Conservation (phyloP, 2,888 invertebrate species). For the Cheilosia impressa region DNA sequence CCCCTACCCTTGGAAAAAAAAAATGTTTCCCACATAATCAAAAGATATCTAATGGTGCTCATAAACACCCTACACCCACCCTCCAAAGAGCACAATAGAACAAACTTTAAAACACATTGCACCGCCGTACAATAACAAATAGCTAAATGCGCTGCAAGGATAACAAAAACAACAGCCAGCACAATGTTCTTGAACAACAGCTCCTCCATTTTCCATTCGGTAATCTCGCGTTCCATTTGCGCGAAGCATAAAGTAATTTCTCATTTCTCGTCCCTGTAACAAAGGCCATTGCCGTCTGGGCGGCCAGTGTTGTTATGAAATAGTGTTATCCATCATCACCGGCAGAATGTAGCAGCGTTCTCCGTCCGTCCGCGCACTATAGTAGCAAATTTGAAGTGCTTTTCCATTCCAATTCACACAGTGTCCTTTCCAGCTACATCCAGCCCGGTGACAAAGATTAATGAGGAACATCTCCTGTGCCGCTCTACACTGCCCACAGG, state of each 20-base stretch:
- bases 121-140: conserved; percentile 22
- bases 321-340: conserved; percentile 60
- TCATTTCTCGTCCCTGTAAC: conserved; percentile 57
- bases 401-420: conserved; percentile 66
- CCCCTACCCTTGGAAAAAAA: background rate
- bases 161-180: conserved; percentile 6
- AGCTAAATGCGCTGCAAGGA: conserved; percentile 29
- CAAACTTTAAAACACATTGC: conserved; percentile 33
- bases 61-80: conserved; percentile 47
- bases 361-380: conserved; percentile 18
- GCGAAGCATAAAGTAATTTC: conserved; percentile 65
- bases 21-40: conserved; percentile 41
- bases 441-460: conserved; percentile 66
- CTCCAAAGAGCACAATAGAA: conserved; percentile 27
- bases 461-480: conserved; percentile 58
- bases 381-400: conserved; percentile 57
- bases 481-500: background rate
- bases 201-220: background rate
- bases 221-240: conserved; percentile 68
- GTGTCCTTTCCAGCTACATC: conserved; percentile 36
- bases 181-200: conserved; percentile 9
- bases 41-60: conserved; percentile 63
- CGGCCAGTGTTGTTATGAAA: conserved; percentile 43
- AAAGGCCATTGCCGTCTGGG: conserved; percentile 53
- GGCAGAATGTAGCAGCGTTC: conserved; percentile 19